A percentile compares a stretch with the other conserved stretches of the same genome.
Conservation (phyloP, 2,797 vertebrate species). For the Salmo trutta region DNA sequence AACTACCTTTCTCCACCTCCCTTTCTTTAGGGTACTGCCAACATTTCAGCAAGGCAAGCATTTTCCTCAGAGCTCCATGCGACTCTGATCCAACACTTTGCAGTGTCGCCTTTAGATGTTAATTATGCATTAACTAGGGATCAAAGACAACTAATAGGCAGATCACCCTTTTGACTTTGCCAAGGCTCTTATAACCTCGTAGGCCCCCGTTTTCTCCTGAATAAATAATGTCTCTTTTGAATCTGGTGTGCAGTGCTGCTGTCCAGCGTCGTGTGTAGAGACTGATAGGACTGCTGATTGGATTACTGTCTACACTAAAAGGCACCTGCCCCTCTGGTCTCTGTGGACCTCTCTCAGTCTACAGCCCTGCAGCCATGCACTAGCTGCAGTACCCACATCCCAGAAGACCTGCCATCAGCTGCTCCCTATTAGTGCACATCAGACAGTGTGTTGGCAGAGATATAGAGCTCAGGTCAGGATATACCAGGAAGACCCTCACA, state of each 20-base stretch:
- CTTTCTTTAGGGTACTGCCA: conserved; percentile 10
- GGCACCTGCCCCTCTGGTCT: conserved; percentile 36
- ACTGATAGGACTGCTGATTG: conserved; percentile 38
- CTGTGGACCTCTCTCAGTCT: not conserved
- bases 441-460: conserved; percentile 32
- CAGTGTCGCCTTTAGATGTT: conserved; percentile 58
- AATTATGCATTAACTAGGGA: conserved; percentile 74
- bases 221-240: conserved; percentile 69
- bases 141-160: conserved; percentile 74
- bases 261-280: conserved; percentile 34
- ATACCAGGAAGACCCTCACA: conserved; percentile 24
- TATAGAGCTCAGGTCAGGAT: conserved; percentile 19
- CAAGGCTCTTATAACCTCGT: conserved; percentile 63
- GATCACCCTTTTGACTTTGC: conserved; percentile 62
- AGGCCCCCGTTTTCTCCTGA: conserved; percentile 54
- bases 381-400: conserved; percentile 8
- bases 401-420: conserved; percentile 46
- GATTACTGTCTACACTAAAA: conserved; percentile 28
- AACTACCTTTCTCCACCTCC: not conserved
- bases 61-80: conserved; percentile 15
- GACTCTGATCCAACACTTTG: conserved; percentile 58
- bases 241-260: conserved; percentile 26
- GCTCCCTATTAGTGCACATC: conserved; percentile 46
- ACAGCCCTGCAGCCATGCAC: not conserved
- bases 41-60: conserved; percentile 40